phyloP scores from a whole-genome alignment of 2,888 invertebrate genomes.

The Nemurella pictetii region DNA sequence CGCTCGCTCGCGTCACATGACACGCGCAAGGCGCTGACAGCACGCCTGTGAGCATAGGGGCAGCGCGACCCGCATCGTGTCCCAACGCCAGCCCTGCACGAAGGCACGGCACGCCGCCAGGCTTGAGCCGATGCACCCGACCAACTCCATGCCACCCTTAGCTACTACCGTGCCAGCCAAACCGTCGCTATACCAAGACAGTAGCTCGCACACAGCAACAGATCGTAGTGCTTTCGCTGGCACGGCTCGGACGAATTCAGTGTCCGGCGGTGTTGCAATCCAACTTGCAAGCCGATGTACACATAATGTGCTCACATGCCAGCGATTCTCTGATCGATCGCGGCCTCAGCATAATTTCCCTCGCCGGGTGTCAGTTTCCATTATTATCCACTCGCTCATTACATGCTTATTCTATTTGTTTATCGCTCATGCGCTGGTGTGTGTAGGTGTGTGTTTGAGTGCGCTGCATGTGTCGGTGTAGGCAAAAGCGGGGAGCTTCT shows the following conservation, averaged over 20 bases:
- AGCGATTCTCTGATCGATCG: not conserved
- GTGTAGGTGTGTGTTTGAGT: no score
- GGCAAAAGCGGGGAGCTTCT: not conserved
- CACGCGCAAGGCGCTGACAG: not conserved
- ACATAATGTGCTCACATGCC: not conserved
- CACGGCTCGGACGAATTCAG: not conserved
- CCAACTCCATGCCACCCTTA: not conserved
- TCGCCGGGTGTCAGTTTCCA: not conserved
- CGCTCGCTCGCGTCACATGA: not conserved
- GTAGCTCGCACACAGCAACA: no score
- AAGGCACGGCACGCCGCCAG: not conserved
- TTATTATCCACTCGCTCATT: not conserved
- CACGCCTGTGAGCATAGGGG: slow-evolving; percentile 8
- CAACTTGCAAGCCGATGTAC: no score
- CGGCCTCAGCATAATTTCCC: not conserved
- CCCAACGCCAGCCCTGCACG: not conserved
- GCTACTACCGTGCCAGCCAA: not conserved
- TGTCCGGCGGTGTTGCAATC: not conserved
- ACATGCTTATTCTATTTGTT: not conserved
- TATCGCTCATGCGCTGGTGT: not conserved
- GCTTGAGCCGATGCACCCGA: not conserved
- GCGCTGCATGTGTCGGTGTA: not conserved
- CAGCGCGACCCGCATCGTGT: not conserved
- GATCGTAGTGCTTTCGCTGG: not conserved
- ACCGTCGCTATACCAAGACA: not conserved